A percentile compares a stretch with the other conserved stretches of the same genome.
These are phyloP conservation scores for Athalia circularis DNA, from an alignment of 2,888 invertebrate genomes.

Conservation along the genomic window DNA sequence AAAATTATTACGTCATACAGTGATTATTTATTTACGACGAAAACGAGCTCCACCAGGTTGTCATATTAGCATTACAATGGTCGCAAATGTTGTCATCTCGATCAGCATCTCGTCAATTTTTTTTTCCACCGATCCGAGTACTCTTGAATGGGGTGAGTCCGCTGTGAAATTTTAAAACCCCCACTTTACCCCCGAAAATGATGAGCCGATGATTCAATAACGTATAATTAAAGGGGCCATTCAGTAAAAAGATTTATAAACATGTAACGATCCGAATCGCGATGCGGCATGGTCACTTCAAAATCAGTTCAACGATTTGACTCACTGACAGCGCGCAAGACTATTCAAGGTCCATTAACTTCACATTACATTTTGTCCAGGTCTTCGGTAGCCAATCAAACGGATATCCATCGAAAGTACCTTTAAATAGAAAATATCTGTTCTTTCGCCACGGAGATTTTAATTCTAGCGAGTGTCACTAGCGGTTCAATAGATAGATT, in stretches of 20 bases:
- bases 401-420: too few species aligned
- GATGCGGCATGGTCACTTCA: not conserved
- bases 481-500: conserved; percentile 12
- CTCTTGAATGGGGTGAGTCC: not conserved
- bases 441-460: conserved; percentile 35
- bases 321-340: conserved; percentile 61
- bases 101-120: not conserved
- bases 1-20: conserved; percentile 3
- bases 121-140: not conserved
- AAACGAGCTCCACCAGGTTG: conserved; percentile 15
- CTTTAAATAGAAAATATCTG: conserved; percentile 26
- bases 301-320: not conserved
- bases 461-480: conserved; percentile 3
- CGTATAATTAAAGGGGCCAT: conserved; percentile 22
- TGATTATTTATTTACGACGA: conserved; percentile 13
- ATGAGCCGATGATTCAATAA: not conserved
- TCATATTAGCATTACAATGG: conserved; percentile 34
- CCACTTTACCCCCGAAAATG: not conserved
- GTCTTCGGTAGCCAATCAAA: conserved; percentile 22
- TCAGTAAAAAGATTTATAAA: conserved; percentile 16
- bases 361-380: conserved; percentile 60
- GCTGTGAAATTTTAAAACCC: not conserved
- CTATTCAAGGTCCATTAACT: conserved; percentile 69
- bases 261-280: not conserved
- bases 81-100: conserved; percentile 2